Evolutionary conservation across 2,797 vertebrate genomes (phyloP).

Genomic region (Hoplostethus mediterraneus): DNA sequence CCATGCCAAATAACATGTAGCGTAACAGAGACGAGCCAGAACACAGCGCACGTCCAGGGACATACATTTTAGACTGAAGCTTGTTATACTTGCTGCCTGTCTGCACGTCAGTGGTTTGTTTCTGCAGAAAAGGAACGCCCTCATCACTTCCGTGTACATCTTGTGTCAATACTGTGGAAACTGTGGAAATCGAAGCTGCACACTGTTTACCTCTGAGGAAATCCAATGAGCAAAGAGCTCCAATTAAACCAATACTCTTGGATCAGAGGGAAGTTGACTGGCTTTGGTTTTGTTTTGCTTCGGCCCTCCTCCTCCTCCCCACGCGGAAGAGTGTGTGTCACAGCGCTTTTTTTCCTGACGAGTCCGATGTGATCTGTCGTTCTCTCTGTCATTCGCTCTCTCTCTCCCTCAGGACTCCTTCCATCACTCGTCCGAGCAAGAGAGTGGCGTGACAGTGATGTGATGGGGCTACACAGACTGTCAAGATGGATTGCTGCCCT

Average conservation of each 20-base stretch:
- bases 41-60: neutral
- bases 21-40: constrained; percentile 8
- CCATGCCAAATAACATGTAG: constrained; percentile 1
- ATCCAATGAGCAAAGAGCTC: constrained; percentile 52
- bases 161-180: constrained; percentile 38
- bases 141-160: constrained; percentile 37
- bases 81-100: neutral
- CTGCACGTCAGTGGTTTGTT: constrained; percentile 7
- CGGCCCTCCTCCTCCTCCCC: constrained; percentile 32
- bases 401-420: constrained; percentile 73
- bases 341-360: constrained; percentile 72
- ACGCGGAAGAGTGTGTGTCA: constrained; percentile 63
- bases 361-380: constrained; percentile 73
- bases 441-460: constrained; percentile 80
- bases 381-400: constrained; percentile 66
- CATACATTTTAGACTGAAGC: neutral
- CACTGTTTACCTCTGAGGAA: constrained; percentile 55
- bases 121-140: constrained; percentile 23
- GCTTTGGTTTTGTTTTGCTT: constrained; percentile 58
- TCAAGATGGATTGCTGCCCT: constrained; percentile 80
- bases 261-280: constrained; percentile 53
- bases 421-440: constrained; percentile 73
- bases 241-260: constrained; percentile 57
- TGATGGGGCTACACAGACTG: constrained; percentile 79
- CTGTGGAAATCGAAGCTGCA: constrained; percentile 39